Base-by-base conservation (phyloP, 1,140 invertebrate genomes). In the Philopotamus ludificatus region DNA sequence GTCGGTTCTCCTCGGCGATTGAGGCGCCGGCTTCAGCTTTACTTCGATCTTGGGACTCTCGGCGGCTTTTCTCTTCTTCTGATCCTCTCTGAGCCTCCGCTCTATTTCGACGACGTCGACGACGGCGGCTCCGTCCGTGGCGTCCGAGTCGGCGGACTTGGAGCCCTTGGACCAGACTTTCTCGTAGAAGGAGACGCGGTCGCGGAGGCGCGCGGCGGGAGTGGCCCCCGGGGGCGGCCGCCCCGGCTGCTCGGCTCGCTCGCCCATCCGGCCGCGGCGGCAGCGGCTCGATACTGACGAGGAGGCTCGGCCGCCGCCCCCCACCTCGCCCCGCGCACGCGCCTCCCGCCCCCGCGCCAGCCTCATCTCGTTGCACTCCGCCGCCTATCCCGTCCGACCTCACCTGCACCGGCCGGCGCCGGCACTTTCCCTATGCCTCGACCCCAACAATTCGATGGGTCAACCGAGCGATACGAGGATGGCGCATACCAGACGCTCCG, bases 171-270 rank as follows among this genome's bases (percentile, higher is more conserved):
- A 82, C 86, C 88, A 91, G 18, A 90, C 82, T 75, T 88, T 86
- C 71, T 92, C 90, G 75, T 88, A 91, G 74, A 90, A 90, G 54
- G 80, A 86, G 59, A 92, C 89, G 71, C 86, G 83, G 68, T 91
- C 86, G 42, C 83, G 80, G 10, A 91, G 80, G 42, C 85, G 78
- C 78, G 76, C 77, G 79, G 80, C 77, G 78, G 81, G 79, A 74
- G 78, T 62, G 77, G 77, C 71, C 62, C 65, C 57, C 54, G 51
- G 63, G 80, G 79, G 76, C 79, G 79, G 77, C 74, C 77, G 63
- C 44, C 63, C 63, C 12, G 68, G 68, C 28, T 64, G 59, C 23
- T 60, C 45, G 34, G 54, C 16, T 22, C 54, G 55, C 25, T 66
- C 68, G 34, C 50, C 55, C 60, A 65, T 60, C 39, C 16, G 41